Evolutionary conservation across 2,888 invertebrate genomes (phyloP).

Genomic region (Neoaliturus tenellus): DNA sequence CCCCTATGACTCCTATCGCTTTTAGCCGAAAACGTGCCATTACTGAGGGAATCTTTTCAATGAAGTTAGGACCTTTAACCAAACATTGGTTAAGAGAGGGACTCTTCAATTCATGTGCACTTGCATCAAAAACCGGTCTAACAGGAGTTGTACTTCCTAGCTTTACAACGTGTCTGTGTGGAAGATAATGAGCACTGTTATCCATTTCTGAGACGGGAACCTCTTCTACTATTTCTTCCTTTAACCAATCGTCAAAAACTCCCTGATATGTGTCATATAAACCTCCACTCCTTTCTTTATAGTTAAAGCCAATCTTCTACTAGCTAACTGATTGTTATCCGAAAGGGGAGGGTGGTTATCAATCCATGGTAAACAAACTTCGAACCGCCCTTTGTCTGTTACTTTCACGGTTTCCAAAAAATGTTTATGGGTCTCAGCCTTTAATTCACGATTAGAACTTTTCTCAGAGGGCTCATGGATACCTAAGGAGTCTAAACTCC

Average conservation of each 20-base stretch:
- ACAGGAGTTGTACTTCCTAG: slow-evolving; percentile 58
- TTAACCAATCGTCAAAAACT: slow-evolving; percentile 67
- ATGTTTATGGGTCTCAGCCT: slow-evolving; percentile 26
- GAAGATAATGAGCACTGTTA: slow-evolving; percentile 50
- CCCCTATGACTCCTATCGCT: no score
- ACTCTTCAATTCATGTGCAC: slow-evolving; percentile 48
- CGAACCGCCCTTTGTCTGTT: slow-evolving; percentile 68
- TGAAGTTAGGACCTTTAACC: slow-evolving; percentile 62
- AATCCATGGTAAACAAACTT: slow-evolving; percentile 69
- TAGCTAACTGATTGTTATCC: slow-evolving; percentile 65
- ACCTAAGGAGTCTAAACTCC: background rate
- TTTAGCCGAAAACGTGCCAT: slow-evolving; percentile 60
- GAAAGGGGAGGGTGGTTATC: slow-evolving; percentile 68
- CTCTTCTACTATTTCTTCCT: slow-evolving; percentile 63
- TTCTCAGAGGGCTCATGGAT: background rate
- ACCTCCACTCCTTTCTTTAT: slow-evolving; percentile 62
- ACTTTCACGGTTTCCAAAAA: slow-evolving; percentile 65
- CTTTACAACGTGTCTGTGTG: slow-evolving; percentile 62
- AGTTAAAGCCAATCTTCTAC: slow-evolving; percentile 65
- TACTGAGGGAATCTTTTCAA: slow-evolving; percentile 62
- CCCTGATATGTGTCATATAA: slow-evolving; percentile 65
- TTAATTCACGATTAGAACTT: background rate
- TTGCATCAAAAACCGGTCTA: slow-evolving; percentile 64
- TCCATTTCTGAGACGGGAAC: slow-evolving; percentile 54
- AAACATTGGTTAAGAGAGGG: slow-evolving; percentile 65